Percentiles rank a stretch among this genome's conserved stretches.
Evolutionary conservation across 2,113 vertebrate genomes (phyloP).

Genomic region (Brachypodius melanocephalos): DNA sequence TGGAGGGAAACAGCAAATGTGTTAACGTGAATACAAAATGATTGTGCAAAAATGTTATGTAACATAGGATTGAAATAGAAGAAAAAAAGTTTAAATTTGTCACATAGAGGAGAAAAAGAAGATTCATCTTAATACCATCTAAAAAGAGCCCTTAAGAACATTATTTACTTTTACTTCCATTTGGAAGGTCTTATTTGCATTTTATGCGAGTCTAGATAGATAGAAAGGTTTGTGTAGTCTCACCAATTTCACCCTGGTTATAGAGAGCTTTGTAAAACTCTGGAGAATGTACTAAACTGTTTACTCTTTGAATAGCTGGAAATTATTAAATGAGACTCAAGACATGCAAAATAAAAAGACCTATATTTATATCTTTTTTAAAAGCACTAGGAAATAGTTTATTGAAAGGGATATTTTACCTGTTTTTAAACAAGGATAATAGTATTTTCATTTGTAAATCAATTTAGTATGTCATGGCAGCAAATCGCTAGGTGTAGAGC

Average conservation of each 20-base stretch:
- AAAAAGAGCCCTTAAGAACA: background rate
- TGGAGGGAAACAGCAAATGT: background rate
- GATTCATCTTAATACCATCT: background rate
- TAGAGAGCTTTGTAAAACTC: background rate
- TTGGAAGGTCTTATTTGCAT: background rate
- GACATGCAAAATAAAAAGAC: background rate
- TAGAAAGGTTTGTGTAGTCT: background rate
- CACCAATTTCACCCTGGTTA: background rate
- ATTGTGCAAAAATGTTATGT: background rate
- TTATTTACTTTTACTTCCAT: background rate
- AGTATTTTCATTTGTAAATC: background rate
- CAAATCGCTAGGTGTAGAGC: background rate
- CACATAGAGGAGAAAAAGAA: background rate
- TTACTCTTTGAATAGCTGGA: background rate
- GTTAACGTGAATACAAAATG: background rate
- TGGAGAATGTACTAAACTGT: background rate
- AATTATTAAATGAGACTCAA: background rate
- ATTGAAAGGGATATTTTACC: background rate
- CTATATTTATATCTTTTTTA: background rate
- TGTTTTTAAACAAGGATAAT: background rate
- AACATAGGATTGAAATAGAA: background rate
- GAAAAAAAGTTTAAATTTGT: background rate
- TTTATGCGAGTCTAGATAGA: background rate
- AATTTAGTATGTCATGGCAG: background rate
- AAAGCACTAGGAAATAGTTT: background rate